A percentile compares a stretch with the other conserved stretches of the same genome.
phyloP scores from a whole-genome alignment of 2,113 vertebrate genomes.

The Montifringilla adamsi region DNA sequence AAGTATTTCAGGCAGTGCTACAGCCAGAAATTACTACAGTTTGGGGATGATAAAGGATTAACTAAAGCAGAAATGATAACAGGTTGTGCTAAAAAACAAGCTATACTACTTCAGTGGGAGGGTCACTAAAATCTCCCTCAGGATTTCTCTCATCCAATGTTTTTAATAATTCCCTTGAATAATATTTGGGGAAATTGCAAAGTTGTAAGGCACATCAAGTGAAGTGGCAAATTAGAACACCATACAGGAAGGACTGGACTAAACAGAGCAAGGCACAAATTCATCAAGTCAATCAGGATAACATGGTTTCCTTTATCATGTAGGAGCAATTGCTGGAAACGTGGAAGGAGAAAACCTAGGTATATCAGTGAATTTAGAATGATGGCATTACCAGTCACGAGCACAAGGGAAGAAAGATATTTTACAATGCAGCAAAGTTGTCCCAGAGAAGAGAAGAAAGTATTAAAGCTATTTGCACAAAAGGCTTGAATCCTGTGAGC shows the following conservation, averaged over 20 bases:
- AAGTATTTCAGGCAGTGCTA: background rate
- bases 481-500: background rate
- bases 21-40: background rate
- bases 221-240: background rate
- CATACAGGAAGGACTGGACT: background rate
- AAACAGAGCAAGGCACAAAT: background rate
- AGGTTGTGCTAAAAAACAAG: background rate
- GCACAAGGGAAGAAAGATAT: background rate
- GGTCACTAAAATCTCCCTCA: background rate
- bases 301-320: background rate
- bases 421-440: background rate
- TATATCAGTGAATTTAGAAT: background rate
- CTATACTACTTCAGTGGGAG: background rate
- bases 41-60: background rate
- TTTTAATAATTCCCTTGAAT: background rate
- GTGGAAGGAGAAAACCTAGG: background rate
- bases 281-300: background rate
- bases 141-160: background rate
- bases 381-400: background rate
- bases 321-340: background rate
- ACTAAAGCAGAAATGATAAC: background rate
- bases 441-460: background rate
- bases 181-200: background rate
- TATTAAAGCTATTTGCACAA: background rate
- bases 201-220: background rate